Evolutionary conservation across 2,888 invertebrate species (phyloP).

Genomic region (Dicycla oo): DNA sequence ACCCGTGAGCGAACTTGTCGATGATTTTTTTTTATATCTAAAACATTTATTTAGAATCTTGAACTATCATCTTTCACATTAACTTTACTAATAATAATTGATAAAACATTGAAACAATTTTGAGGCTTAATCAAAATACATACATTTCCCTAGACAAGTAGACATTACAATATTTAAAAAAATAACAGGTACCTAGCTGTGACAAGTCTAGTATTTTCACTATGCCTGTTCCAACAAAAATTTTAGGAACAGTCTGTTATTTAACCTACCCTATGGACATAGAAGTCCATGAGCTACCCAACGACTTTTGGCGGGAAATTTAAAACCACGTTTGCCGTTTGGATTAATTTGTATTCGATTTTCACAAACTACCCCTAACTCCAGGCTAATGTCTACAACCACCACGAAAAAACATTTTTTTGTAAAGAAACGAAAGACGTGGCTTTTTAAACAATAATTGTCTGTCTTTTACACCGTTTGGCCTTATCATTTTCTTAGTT

Average conservation of each 20-base stretch:
- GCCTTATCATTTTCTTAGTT: slow-evolving; percentile 8
- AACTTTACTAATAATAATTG: slow-evolving; percentile 35
- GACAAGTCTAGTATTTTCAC: slow-evolving; percentile 15
- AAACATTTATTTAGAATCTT: slow-evolving; percentile 45
- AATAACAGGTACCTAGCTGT: slow-evolving; percentile 20
- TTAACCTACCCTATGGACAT: too few species aligned
- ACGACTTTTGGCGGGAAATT: slow-evolving; percentile 20
- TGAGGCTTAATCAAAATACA: slow-evolving; percentile 20
- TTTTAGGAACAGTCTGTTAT: slow-evolving; percentile 13
- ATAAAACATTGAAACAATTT: slow-evolving; percentile 25
- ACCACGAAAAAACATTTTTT: not conserved
- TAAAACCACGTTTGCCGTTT: slow-evolving; percentile 1
- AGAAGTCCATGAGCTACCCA: too few species aligned
- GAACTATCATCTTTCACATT: slow-evolving; percentile 46
- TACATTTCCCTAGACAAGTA: slow-evolving; percentile 13
- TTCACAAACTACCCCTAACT: not conserved
- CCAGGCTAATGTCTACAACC: slow-evolving; percentile 17
- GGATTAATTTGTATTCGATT: not conserved
- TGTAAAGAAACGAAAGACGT: not conserved
- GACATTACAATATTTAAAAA: slow-evolving; percentile 13
- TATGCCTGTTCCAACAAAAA: slow-evolving; percentile 4
- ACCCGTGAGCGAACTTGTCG: slow-evolving; percentile 83
- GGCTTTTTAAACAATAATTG: not conserved
- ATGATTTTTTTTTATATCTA: slow-evolving; percentile 49
- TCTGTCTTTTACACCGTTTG: not conserved